Evolutionary conservation across 2,113 vertebrate genomes (phyloP), one percentile per base, ranked within the genome.

Genomic region (Embiotoca jacksoni): DNA sequence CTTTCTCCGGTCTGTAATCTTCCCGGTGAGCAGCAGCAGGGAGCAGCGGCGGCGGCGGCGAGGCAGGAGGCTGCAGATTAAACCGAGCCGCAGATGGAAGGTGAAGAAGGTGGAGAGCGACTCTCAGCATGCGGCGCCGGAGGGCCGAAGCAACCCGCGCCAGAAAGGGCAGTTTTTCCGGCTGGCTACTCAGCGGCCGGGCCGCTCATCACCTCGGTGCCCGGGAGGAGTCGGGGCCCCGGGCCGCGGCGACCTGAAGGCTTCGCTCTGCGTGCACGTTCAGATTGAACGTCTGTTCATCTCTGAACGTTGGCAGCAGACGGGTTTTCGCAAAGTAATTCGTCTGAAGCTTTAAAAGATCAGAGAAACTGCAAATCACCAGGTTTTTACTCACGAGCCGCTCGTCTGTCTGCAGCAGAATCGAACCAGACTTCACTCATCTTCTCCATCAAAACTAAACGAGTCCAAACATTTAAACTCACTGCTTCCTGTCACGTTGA

Each of bases 81-180:
- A 2, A 55, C 54, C 11, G 73, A 65, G 81, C 71, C 81, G 79
- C 82, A 84, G 78, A 88, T 84, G 90, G 81, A 85, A 59, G 66
- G 67, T 39, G 55, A 58, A 79, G 80, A 85, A 47, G 62, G 66
- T 46, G 56, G 50, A 72, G 70, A 47, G 75, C 52, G 23, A 31
- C 1, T 52, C 33, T 70, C 53, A 53, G 64, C 0, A 15, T 2
- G 8, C 0, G 0, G 60, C 64, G 80, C 82, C 85, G 81, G 83
- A 81, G 72, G 76, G 73, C 71, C 30, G 14, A 53, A 56, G 70
- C 33, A 44, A 46, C 64, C 60, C 8, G n/a, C 56, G 81, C 81
- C 84, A 85, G 79, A 90, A 87, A 88, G 75, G 82, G 85, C 86
- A 83, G 83, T 81, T 87, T 23, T 87, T 87, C 86, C 52, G 69